Base-by-base conservation (phyloP, 53 echinoderm and acorn worm genomes). In the Actinopyga echinites region DNA sequence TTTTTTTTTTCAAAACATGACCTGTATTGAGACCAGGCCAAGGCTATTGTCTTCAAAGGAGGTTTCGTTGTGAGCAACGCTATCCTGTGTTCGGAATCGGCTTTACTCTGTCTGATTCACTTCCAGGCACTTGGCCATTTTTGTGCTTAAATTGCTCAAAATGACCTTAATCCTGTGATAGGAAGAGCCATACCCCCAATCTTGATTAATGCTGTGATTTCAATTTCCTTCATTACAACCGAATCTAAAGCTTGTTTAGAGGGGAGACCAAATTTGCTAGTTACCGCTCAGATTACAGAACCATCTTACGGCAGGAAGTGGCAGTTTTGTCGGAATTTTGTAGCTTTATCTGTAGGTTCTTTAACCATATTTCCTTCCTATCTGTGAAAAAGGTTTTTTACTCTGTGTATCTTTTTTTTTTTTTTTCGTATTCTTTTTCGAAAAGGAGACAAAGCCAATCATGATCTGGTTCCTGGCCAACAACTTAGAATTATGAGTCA, bases 131-230 rank as follows among this genome's bases (percentile, higher is more conserved):
- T 65, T 20, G 65, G 71, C 71, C 42, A 40, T 71, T 71, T 49
- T 71, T 71, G 20, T 43, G 71, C 71, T 44, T 42, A 71, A 71
- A 71, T 71, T 71, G 71, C 71, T 42, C 23, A 71, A 71, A 71
- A 71, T 71, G 71, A 71, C 71, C 71, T 44, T 21, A 71, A 43
- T 71, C 71, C 71, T 71, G 71, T 71, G 24, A 71, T 26, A 71
- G 71, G 71, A 71, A 71, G 71, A 71, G 42, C 35, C n/a, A 71
- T 40, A 43, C 49, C 71, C 71, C 40, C 40, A 45, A 71, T 71
- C 71, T 71, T 71, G 71, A 71, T 71, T 71, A 71, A 71, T 71
- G 42, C 71, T 71, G 71, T 71, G 71, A 71, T 71, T 71, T 71
- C 71, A 40, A 71, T 71, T 71, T 71, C 71, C 71, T 71, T 71